Percentiles rank a stretch among this genome's conserved stretches.
Conservation (phyloP, 1,140 invertebrate genomes). For the Doryteuthis pealeii region DNA sequence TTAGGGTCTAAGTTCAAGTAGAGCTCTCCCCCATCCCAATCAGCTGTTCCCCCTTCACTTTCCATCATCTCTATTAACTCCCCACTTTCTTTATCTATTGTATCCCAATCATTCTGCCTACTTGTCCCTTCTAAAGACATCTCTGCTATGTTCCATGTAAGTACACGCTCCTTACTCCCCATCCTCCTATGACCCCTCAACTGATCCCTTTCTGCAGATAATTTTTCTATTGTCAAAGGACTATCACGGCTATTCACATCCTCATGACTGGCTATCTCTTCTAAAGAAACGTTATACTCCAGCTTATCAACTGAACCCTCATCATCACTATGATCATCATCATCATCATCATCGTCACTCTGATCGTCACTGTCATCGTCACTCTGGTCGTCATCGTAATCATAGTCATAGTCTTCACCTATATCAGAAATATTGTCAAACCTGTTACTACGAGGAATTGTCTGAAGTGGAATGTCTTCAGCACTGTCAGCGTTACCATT, state of each 20-base stretch:
- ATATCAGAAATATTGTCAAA: too few relatives aligned
- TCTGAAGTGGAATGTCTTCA: neutral
- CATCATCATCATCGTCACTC: neutral
- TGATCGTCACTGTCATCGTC: neutral
- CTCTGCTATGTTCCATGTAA: neutral
- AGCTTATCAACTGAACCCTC: conserved; percentile 1
- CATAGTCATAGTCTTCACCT: neutral
- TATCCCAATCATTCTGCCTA: too few relatives aligned
- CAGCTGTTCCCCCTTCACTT: neutral
- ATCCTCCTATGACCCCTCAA: conserved; percentile 22
- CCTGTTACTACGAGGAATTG: too few relatives aligned
- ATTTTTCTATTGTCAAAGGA: neutral
- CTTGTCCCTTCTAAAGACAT: too few relatives aligned
- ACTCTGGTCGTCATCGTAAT: neutral
- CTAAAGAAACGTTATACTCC: neutral
- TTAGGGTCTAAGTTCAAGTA: neutral
- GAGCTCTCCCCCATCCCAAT: neutral
- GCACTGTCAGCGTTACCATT: neutral
- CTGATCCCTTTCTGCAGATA: conserved; percentile 30
- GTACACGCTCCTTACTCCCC: conserved; percentile 20
- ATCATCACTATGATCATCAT: neutral
- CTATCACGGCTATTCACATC: neutral
- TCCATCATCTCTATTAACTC: neutral
- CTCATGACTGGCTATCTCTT: neutral
- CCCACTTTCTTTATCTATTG: neutral